Evolutionary conservation across 2,888 invertebrate species (phyloP).

Genomic region (Pyrrhia umbra): DNA sequence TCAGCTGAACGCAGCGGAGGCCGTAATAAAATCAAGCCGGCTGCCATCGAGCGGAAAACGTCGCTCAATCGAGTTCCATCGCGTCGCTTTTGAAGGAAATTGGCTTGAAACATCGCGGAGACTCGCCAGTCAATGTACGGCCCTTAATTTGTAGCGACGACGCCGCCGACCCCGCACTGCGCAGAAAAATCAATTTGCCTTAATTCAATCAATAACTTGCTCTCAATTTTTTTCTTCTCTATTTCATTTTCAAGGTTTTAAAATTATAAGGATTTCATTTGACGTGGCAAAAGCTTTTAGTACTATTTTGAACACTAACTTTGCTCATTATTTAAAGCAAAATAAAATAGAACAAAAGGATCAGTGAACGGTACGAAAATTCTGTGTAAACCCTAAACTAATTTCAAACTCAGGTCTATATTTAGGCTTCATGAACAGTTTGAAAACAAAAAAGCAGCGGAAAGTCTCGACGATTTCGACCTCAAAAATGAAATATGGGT

Average conservation of each 20-base stretch:
- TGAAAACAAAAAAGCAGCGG: conserved; percentile 35
- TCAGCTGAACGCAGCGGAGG: conserved; percentile 45
- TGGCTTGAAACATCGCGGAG: conserved; percentile 65
- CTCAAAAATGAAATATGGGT: conserved; percentile 59
- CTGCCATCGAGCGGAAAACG: conserved; percentile 67
- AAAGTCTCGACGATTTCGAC: conserved; percentile 41
- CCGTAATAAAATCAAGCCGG: conserved; percentile 70
- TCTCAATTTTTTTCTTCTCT: neutral
- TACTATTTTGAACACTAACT: conserved; percentile 1
- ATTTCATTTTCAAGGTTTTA: conserved; percentile 8
- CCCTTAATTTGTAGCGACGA: conserved; percentile 44
- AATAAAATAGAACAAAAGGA: conserved; percentile 14
- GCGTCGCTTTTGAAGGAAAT: conserved; percentile 70
- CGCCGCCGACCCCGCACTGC: conserved; percentile 9
- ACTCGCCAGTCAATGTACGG: conserved; percentile 39
- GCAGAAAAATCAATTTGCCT: conserved; percentile 48
- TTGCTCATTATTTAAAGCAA: conserved; percentile 7
- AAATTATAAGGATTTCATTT: neutral
- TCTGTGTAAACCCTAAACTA: conserved; percentile 20
- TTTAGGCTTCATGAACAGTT: conserved; percentile 48
- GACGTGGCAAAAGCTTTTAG: conserved; percentile 13
- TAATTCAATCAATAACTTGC: conserved; percentile 49
- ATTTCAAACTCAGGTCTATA: conserved; percentile 30
- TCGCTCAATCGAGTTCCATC: conserved; percentile 70
- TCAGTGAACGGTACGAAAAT: conserved; percentile 21